phyloP scores from a whole-genome alignment of 2,888 invertebrate genomes.

The Drosophila fungiperda region DNA sequence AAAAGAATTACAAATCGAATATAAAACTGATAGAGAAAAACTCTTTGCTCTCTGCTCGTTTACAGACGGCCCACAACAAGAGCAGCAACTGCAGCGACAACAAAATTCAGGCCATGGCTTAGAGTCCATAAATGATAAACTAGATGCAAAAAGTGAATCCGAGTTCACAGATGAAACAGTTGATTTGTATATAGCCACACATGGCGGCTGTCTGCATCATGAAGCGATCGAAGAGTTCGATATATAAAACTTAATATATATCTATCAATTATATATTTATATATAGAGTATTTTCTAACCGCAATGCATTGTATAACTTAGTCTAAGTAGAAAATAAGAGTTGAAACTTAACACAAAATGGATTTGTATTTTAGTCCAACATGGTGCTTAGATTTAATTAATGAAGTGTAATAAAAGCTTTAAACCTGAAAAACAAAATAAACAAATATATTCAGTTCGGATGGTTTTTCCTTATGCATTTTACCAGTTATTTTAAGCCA shows the following conservation, averaged over 20 bases:
- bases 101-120: slow-evolving; percentile 44
- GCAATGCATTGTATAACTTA: slow-evolving; percentile 63
- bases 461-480: background rate
- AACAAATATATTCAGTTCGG: slow-evolving; percentile 5
- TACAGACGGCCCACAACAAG: slow-evolving; percentile 62
- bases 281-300: slow-evolving; percentile 37
- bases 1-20: slow-evolving; percentile 19
- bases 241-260: slow-evolving; percentile 46
- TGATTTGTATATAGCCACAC: slow-evolving; percentile 76
- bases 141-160: slow-evolving; percentile 50
- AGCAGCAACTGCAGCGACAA: slow-evolving; percentile 35
- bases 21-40: slow-evolving; percentile 65
- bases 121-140: slow-evolving; percentile 47
- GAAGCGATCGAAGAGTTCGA: slow-evolving; percentile 63
- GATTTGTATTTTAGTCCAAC: slow-evolving; percentile 31
- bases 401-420: slow-evolving; percentile 65
- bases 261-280: slow-evolving; percentile 26
- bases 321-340: slow-evolving; percentile 52
- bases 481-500: background rate
- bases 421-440: slow-evolving; percentile 16
- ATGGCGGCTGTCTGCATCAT: slow-evolving; percentile 80
- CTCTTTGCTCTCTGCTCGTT: slow-evolving; percentile 72
- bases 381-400: slow-evolving; percentile 60
- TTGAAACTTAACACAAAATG: slow-evolving; percentile 49
- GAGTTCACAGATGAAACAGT: slow-evolving; percentile 60